Conservation (phyloP, 2,888 invertebrate genomes). For the Euproctis similis region DNA sequence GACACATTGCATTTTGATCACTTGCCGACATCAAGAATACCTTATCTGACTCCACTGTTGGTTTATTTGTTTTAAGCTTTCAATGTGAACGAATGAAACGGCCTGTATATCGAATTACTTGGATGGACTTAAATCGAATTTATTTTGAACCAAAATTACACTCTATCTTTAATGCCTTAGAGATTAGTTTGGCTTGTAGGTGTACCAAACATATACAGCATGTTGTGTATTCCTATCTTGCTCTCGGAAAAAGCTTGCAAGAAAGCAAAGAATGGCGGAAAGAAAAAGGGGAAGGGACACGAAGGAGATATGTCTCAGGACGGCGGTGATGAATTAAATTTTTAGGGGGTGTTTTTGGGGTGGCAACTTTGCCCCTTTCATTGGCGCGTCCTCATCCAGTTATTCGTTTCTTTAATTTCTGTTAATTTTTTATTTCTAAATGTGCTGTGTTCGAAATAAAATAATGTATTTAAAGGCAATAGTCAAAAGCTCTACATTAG, state of each 20-base stretch:
- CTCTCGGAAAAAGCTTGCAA: conserved; percentile 70
- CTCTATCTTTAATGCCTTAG: neutral
- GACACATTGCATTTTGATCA: conserved; percentile 54
- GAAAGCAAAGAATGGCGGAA: conserved; percentile 73
- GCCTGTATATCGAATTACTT: conserved; percentile 44
- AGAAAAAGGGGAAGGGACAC: conserved; percentile 69
- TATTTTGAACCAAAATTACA: conserved; percentile 15
- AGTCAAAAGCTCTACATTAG: too few species aligned
- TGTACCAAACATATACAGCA: conserved; percentile 35
- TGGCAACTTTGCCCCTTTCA: conserved; percentile 56
- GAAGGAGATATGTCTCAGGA: conserved; percentile 69
- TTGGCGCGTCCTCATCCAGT: conserved; percentile 64
- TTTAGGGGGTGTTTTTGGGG: conserved; percentile 66
- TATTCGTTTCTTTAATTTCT: conserved; percentile 65
- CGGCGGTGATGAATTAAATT: conserved; percentile 74
- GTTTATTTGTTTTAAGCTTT: conserved; percentile 74
- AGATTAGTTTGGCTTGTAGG: conserved; percentile 18
- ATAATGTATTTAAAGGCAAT: too few species aligned
- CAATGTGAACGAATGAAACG: conserved; percentile 70
- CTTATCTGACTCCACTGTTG: conserved; percentile 55
- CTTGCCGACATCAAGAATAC: conserved; percentile 53
- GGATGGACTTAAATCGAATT: conserved; percentile 27
- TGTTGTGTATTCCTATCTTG: conserved; percentile 37
- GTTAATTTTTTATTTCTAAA: conserved; percentile 48
- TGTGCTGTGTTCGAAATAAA: conserved; percentile 30